phyloP scores from a whole-genome alignment of 1,140 invertebrate species.

The Phthorimaea operculella region DNA sequence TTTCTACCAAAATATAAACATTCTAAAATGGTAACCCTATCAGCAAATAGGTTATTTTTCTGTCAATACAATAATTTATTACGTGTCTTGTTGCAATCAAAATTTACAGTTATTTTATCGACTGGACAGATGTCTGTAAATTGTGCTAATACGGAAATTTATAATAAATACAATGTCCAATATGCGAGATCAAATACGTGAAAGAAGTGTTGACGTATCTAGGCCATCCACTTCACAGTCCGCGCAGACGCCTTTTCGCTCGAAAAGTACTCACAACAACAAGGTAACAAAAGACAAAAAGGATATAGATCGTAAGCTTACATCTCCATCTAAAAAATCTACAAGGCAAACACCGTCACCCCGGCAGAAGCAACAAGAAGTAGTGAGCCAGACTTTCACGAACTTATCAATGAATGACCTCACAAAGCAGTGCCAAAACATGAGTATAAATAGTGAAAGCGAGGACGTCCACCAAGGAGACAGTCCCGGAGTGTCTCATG shows the following conservation, averaged over 20 bases:
- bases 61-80: constrained; percentile 1
- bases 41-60: constrained; percentile 4
- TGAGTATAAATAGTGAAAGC: constrained; percentile 27
- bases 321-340: constrained; percentile 9
- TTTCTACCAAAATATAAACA: no score
- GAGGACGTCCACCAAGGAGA: constrained; percentile 16
- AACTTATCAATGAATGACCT: constrained; percentile 13
- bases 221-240: constrained; percentile 13
- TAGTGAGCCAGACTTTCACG: not conserved
- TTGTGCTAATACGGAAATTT: not conserved
- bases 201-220: constrained; percentile 18
- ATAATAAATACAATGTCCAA: constrained; percentile 12
- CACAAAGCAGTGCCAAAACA: constrained; percentile 17
- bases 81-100: constrained; percentile 3
- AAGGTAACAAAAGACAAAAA: constrained; percentile 3
- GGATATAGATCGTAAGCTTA: constrained; percentile 8
- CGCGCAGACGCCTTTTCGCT: constrained; percentile 17
- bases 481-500: constrained; percentile 21
- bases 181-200: constrained; percentile 13
- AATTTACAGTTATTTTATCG: constrained; percentile 4
- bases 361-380: constrained; percentile 12
- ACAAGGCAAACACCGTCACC: constrained; percentile 8
- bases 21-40: no score
- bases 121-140: not conserved
- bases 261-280: constrained; percentile 16